These are phyloP conservation scores for Thera obeliscata DNA, from an alignment of 2,888 invertebrate species.

Conservation along the genomic window DNA sequence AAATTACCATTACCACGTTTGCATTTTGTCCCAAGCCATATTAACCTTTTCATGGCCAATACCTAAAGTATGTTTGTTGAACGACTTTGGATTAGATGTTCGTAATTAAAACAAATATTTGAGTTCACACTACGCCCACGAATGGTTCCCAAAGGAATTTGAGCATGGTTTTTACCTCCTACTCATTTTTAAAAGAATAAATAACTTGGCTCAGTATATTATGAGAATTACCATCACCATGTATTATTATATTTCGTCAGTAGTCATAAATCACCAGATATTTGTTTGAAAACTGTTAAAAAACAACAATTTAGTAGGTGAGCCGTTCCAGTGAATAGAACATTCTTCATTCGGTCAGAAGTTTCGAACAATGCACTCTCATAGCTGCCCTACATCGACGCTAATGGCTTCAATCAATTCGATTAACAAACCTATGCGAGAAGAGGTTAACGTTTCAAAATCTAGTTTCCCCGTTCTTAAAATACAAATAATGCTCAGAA, in stretches of 20 bases:
- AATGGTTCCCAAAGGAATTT: background rate
- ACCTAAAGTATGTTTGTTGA: too few relatives aligned
- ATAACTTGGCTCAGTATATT: background rate
- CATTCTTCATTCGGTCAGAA: conserved; percentile 5
- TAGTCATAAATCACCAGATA: background rate
- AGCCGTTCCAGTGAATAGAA: background rate
- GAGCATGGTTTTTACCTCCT: background rate
- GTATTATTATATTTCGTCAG: too few relatives aligned
- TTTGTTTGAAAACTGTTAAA: background rate
- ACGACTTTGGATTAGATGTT: too few relatives aligned
- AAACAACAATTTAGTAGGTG: background rate
- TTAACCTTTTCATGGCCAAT: too few relatives aligned
- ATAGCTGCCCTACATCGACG: conserved; percentile 48
- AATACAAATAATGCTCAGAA: too few relatives aligned
- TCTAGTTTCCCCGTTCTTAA: conserved; percentile 38
- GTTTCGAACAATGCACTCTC: conserved; percentile 43
- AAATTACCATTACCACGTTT: background rate
- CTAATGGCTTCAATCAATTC: conserved; percentile 61
- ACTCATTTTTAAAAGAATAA: background rate
- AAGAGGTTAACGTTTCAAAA: conserved; percentile 48
- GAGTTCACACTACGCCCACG: background rate
- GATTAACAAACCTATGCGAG: conserved; percentile 49
- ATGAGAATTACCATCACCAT: background rate
- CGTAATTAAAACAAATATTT: too few relatives aligned
- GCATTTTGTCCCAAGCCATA: too few relatives aligned